Percentiles rank a stretch among this genome's conserved stretches.
Conservation (phyloP, 2,888 invertebrate genomes). For the Cerastis leucographa region DNA sequence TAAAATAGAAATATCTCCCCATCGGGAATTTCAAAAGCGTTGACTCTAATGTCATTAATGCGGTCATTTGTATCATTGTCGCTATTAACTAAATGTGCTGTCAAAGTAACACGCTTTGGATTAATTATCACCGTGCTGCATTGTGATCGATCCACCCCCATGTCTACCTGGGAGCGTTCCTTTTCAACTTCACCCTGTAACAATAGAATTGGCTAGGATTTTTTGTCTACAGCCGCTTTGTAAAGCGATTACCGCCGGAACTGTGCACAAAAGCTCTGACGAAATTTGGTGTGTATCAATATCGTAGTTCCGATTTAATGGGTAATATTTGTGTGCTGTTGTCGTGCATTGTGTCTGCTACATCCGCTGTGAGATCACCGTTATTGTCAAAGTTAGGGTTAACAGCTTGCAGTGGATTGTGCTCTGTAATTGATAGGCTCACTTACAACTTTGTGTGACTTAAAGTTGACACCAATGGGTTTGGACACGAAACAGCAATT, state of each 20-base stretch:
- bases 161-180: slow-evolving; percentile 84
- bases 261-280: slow-evolving; percentile 86
- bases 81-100: slow-evolving; percentile 77
- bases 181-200: slow-evolving; percentile 80
- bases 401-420: slow-evolving; percentile 49
- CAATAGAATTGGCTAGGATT: slow-evolving; percentile 78
- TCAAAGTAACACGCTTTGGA: slow-evolving; percentile 79
- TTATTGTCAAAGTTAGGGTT: slow-evolving; percentile 70
- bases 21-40: slow-evolving; percentile 68
- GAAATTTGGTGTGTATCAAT: slow-evolving; percentile 85
- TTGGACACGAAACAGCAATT: neutral
- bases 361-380: slow-evolving; percentile 78
- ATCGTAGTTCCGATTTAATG: slow-evolving; percentile 88
- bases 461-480: slow-evolving; percentile 8
- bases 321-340: slow-evolving; percentile 87
- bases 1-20: slow-evolving; percentile 39
- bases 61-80: slow-evolving; percentile 78
- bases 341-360: slow-evolving; percentile 80
- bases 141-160: slow-evolving; percentile 81
- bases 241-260: slow-evolving; percentile 87
- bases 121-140: slow-evolving; percentile 74
- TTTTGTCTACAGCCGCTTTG: slow-evolving; percentile 80
- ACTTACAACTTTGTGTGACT: slow-evolving; percentile 26
- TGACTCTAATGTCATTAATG: slow-evolving; percentile 75
- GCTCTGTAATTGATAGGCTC: slow-evolving; percentile 48